phyloP scores from a whole-genome alignment of 2,888 invertebrate species.

The Scaptodrosophila latifasciaeformis region DNA sequence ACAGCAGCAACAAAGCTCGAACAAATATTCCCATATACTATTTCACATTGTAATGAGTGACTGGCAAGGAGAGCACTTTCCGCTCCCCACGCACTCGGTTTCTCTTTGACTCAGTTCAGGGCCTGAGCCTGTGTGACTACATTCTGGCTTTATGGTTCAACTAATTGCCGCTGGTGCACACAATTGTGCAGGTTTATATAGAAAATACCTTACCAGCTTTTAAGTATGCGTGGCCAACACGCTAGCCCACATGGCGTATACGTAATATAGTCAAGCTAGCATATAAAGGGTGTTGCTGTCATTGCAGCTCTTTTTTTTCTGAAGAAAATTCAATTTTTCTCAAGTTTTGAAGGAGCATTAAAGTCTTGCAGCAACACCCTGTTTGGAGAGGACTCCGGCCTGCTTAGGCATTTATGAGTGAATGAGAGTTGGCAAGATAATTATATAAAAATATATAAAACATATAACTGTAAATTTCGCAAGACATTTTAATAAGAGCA shows the following conservation, averaged over 20 bases:
- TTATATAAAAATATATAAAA: no score
- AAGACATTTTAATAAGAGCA: constrained; percentile 47
- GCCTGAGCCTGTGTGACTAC: constrained; percentile 29
- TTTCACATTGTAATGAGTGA: no score
- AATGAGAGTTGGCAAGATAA: constrained; percentile 25
- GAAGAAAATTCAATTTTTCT: no score
- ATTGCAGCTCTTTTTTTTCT: no score
- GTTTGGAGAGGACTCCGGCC: no score
- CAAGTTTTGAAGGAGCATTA: no score
- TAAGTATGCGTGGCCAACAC: neutral
- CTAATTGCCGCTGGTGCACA: constrained; percentile 32
- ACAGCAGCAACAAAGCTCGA: neutral
- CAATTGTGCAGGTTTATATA: neutral
- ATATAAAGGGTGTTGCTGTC: no score
- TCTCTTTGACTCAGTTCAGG: no score
- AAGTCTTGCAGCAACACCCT: no score
- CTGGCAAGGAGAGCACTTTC: no score
- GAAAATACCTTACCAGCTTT: neutral
- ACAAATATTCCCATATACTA: no score
- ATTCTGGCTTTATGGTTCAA: constrained; percentile 56
- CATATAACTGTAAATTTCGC: constrained; percentile 50
- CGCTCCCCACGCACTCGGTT: no score
- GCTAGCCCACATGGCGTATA: constrained; percentile 34
- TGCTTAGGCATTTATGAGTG: constrained; percentile 11
- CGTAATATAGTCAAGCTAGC: constrained; percentile 8